Conservation (phyloP, 1,140 invertebrate species). For the Colletes latitarsis region DNA sequence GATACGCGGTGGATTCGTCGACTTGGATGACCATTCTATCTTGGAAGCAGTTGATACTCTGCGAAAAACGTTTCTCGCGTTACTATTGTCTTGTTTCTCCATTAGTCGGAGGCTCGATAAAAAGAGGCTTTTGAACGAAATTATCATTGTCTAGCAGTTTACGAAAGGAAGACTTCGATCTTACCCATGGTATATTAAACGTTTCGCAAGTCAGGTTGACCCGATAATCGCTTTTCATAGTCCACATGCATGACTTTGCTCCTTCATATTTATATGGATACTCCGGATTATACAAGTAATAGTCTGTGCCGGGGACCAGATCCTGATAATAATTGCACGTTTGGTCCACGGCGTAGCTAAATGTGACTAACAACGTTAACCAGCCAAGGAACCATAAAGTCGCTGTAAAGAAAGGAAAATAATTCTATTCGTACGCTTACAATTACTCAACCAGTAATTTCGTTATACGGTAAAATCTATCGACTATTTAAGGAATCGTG, state of each 20-base stretch:
- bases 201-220: slow-evolving; percentile 77
- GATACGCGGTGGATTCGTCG: slow-evolving; percentile 65
- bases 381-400: background rate
- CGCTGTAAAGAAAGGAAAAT: background rate
- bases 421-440: background rate
- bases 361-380: slow-evolving; percentile 1
- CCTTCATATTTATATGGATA: slow-evolving; percentile 79
- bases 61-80: background rate
- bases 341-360: background rate
- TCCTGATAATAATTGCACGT: slow-evolving; percentile 66
- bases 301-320: slow-evolving; percentile 71
- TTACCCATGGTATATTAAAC: slow-evolving; percentile 81
- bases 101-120: too few relatives aligned
- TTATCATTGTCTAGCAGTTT: too few relatives aligned
- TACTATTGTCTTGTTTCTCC: background rate
- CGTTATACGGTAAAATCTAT: background rate
- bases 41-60: slow-evolving; percentile 70
- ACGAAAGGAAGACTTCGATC: slow-evolving; percentile 13
- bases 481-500: background rate
- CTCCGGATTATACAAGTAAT: slow-evolving; percentile 79
- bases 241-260: slow-evolving; percentile 80
- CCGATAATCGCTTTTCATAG: slow-evolving; percentile 77
- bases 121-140: too few relatives aligned
- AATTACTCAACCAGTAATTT: too few relatives aligned
- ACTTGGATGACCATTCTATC: slow-evolving; percentile 52